Percentiles rank a stretch among this genome's conserved stretches.
Evolutionary conservation across 1,140 invertebrate species (phyloP).

Genomic region (Pseudomyrmex concolor): DNA sequence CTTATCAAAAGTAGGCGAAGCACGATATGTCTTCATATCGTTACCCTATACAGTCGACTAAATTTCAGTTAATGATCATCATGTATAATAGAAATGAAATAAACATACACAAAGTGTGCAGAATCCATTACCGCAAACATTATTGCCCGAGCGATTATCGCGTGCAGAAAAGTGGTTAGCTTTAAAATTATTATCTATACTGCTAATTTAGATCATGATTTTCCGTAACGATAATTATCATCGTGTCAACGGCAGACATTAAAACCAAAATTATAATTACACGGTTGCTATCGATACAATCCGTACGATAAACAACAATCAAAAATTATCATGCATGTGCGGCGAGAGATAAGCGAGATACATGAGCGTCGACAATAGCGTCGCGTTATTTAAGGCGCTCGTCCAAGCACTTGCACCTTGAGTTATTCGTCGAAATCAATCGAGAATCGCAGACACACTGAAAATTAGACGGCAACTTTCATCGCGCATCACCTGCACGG

Average conservation of each 20-base stretch:
- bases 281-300: background rate
- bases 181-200: background rate
- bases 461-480: background rate
- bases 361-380: too few species aligned
- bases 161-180: background rate
- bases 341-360: background rate
- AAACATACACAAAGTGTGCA: conserved; percentile 14
- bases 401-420: background rate
- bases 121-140: background rate
- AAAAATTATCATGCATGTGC: background rate
- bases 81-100: background rate
- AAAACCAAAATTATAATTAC: conserved; percentile 7
- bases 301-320: background rate
- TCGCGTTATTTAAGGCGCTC: background rate
- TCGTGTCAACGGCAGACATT: too few species aligned
- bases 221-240: too few species aligned
- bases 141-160: background rate
- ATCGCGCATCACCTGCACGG: background rate
- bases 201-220: too few species aligned
- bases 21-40: background rate
- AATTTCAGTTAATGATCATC: background rate
- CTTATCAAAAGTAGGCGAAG: background rate
- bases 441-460: background rate
- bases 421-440: conserved; percentile 41
- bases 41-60: background rate